Base-by-base conservation (phyloP, 1,140 invertebrate species). In the Nautilus pompilius region DNA sequence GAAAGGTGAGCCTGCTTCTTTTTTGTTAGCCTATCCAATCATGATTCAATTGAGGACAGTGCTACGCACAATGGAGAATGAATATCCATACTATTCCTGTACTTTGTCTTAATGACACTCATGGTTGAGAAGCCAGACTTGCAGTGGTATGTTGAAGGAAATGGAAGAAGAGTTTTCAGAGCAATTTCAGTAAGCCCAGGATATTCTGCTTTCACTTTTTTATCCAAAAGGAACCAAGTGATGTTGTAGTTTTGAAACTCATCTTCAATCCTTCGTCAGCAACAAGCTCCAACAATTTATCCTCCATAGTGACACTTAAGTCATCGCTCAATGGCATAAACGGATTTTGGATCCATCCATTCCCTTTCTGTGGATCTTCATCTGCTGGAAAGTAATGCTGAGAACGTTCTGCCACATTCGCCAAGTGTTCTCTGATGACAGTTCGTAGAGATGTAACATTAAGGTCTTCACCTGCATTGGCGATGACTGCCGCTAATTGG, bases 151-250 rank as follows among this genome's bases (percentile, higher is more conserved):
- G n/a, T n/a, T n/a, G n/a, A 49, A 20, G 2, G 10, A 20, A 24
- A 49, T 20, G 48, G 8, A 20, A 24, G 48, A 49, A 49, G 48
- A 49, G 48, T 49, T 49, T 49, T 49, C 48, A 49, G 10, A 49
- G 48, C 48, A 49, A 49, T 49, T 49, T 49, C 48, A 49, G 10
- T 49, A 49, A 49, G 48, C 48, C 26, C 20, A 49, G 20, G 48
- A 49, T 49, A 49, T 49, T 49, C 48, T 49, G 48, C 48, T 49
- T 49, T 10, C 1, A 49, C 20, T 49, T 49, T n/a, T n/a, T 49
- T 20, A 17, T 49, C 48, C 10, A 49, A 49, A 10, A 17, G 20
- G 20, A 49, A 17, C 48, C 10, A 49, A 49, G 48, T 49, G 48
- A 49, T 49, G 20, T 49, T 49, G 20, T 22, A 49, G 48, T 49